phyloP scores from a whole-genome alignment of 1,140 invertebrate species.

The Agraylea sexmaculata region DNA sequence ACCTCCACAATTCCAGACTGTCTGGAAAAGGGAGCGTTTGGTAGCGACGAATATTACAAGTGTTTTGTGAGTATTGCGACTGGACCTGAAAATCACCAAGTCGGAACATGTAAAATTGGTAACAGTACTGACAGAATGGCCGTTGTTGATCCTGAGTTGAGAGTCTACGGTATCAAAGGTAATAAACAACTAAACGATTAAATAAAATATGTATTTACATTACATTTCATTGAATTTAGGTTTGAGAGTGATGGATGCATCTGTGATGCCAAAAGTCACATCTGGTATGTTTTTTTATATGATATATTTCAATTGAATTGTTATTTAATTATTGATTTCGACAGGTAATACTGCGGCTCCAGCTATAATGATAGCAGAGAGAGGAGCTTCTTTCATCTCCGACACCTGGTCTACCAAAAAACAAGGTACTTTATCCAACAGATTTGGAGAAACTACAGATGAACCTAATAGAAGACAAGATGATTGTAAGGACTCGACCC shows the following conservation, averaged over 20 bases:
- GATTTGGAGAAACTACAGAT: slow-evolving; percentile 6
- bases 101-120: slow-evolving; percentile 61
- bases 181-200: slow-evolving; percentile 8
- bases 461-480: no score
- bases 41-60: slow-evolving; percentile 45
- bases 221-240: slow-evolving; percentile 43
- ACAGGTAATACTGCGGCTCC: slow-evolving; percentile 70
- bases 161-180: slow-evolving; percentile 43
- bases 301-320: background rate
- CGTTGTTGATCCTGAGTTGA: slow-evolving; percentile 43
- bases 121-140: slow-evolving; percentile 37
- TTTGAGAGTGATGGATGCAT: slow-evolving; percentile 61
- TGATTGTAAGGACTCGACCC: no score
- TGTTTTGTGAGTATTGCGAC: slow-evolving; percentile 42
- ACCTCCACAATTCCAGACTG: slow-evolving; percentile 56
- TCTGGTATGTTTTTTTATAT: slow-evolving; percentile 23
- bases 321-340: slow-evolving; percentile 8
- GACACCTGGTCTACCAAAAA: slow-evolving; percentile 37
- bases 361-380: slow-evolving; percentile 74
- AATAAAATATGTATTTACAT: slow-evolving; percentile 1
- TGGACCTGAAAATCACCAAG: slow-evolving; percentile 46
- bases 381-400: slow-evolving; percentile 62
- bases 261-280: slow-evolving; percentile 40
- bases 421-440: slow-evolving; percentile 5
- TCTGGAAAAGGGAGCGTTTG: slow-evolving; percentile 45